Base-by-base conservation (phyloP, 37 sponge, comb jelly and placozoan species). In the Corticium candelabrum region DNA sequence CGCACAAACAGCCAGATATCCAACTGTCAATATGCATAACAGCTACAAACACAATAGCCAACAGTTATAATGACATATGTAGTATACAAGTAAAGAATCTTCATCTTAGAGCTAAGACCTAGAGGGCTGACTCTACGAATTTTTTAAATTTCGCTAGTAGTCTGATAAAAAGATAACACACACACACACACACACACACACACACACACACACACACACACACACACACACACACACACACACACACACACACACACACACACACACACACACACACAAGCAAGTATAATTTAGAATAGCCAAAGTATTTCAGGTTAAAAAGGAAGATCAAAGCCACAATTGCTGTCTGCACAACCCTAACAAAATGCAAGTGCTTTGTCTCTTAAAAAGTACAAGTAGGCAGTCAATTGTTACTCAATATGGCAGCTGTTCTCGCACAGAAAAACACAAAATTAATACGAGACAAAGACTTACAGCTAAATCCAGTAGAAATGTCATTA, bases 1-100 rank as follows among this genome's bases (percentile, higher is more conserved):
- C 34, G 95, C 88, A 82, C 99, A 98, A 35, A 91, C 41, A 57
- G 92, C 87, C 68, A 98, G 73, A 80, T 94, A 98, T 41, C 88
- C 95, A 68, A 98, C 89, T 1, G 86, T 68, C 0, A 70, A 37
- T 3, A 96, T 81, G 74, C 89, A 93, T 29, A 86, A 41, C n/a
- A 86, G 7, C 92, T 91, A 82, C 35, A 32, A 4, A 32, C 56
- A 43, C 56, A 43, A 5, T 21, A 43, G 11, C 11, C 11, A 21
- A 43, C 11, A 43, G 56, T 5, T 11, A 43, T 11, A 5, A 43
- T 43, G 56, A 43, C 5, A 43, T 11, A 43, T 43, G 11, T 11
- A 43, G 56, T 43, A 43, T 11, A 43, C 5, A 11, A 43, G 56
- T 11, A 43, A 11, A 11, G 56, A 11, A 43, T 21, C 56, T 21